phyloP scores from a whole-genome alignment of 2,113 vertebrate species.

The Hemichromis elongatus region DNA sequence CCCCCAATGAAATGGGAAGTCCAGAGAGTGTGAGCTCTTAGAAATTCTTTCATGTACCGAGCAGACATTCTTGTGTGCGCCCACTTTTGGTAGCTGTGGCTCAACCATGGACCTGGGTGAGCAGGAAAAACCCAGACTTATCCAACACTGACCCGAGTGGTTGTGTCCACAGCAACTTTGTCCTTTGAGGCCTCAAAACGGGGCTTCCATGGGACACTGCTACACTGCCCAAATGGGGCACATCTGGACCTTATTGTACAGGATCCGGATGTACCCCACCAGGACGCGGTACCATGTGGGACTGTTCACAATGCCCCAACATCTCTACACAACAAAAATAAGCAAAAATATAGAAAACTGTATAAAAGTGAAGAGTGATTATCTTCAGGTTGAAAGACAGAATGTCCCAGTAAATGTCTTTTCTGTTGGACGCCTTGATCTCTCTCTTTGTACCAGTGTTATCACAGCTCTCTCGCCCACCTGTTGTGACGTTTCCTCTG shows the following conservation, averaged over 20 bases:
- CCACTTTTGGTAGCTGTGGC: background rate
- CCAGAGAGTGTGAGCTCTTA: background rate
- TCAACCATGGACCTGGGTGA: background rate
- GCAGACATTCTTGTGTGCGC: background rate
- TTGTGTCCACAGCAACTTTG: background rate
- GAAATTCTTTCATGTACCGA: background rate
- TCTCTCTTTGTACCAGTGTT: background rate
- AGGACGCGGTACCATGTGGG: no score
- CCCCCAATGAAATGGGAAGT: background rate
- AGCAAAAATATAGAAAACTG: no score
- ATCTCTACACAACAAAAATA: no score
- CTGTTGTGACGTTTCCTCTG: background rate
- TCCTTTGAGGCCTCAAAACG: background rate
- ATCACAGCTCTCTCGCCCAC: background rate
- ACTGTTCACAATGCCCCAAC: no score
- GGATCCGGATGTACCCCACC: background rate
- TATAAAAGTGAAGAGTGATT: background rate
- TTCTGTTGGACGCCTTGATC: background rate
- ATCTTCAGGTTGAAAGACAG: background rate
- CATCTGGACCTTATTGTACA: background rate
- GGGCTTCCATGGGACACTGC: fast-evolving
- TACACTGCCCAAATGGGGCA: fast-evolving
- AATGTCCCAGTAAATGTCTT: no score
- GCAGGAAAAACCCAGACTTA: fast-evolving
- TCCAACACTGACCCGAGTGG: background rate